Conservation (phyloP, 1,140 invertebrate genomes). For the Eupristina koningsbergeri region DNA sequence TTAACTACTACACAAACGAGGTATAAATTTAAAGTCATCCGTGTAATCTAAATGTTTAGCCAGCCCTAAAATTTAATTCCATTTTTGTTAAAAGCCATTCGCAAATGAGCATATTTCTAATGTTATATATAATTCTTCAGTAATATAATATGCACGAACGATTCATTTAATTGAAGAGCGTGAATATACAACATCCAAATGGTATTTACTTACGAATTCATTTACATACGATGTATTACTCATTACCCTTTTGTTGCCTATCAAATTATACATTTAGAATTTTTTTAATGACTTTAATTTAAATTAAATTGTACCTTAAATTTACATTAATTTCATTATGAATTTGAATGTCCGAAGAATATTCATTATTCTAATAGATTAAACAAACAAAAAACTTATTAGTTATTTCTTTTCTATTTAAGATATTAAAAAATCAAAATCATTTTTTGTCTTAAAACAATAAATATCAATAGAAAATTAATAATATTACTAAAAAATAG, state of each 20-base stretch:
- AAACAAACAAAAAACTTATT: no score
- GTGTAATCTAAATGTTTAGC: conserved; percentile 36
- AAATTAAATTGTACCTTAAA: neutral
- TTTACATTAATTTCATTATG: no score
- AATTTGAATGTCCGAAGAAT: no score
- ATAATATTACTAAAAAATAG: no score
- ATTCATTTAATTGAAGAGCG: conserved; percentile 26
- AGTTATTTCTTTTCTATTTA: no score
- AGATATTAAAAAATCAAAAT: no score
- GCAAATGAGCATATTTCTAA: conserved; percentile 9
- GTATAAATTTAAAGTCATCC: conserved; percentile 10
- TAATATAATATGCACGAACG: neutral
- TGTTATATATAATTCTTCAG: neutral
- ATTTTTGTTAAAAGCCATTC: conserved; percentile 30
- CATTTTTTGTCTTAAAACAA: no score
- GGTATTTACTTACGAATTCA: neutral
- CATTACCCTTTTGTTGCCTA: neutral
- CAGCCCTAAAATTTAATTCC: conserved; percentile 43
- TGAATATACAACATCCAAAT: neutral
- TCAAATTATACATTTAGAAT: neutral
- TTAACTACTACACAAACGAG: conserved; percentile 7
- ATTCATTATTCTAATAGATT: no score
- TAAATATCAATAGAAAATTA: no score
- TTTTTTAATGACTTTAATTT: neutral
- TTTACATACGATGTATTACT: neutral